Evolutionary conservation across 2,797 vertebrate genomes (phyloP), one percentile per base, ranked within the genome.

Genomic region (Notoglanidium macrostoma): DNA sequence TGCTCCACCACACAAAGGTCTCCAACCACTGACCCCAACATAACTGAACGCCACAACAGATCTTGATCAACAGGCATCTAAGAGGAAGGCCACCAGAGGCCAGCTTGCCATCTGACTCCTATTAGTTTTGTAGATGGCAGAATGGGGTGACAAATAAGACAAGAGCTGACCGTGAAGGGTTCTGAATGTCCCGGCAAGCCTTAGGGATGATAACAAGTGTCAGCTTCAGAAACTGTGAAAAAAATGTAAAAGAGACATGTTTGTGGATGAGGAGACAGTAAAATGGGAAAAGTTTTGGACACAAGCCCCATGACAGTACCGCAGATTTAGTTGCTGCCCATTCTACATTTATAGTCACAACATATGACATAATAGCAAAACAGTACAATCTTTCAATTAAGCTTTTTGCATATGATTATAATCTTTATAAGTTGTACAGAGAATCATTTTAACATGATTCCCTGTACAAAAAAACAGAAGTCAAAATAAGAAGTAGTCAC

Each of bases 61-160:
- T 81, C 85, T 81, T 81, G 40, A 54, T 81, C 57, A 73, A 26
- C 23, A n/a, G 68, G 10, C 70, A 67, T 40, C 80, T 40, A 54
- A 72, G 51, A 76, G 44, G 12, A 49, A 61, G 54, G 44, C 21
- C 63, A 35, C 35, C 40, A 72, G 87, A 85, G 74, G 54, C 54
- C 74, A 85, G 54, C 83, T 68, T 84, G 21, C 63, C 55, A 17
- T 67, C 67, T 82, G 82, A 51, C 59, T 61, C 51, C 77, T n/a
- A 85, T 83, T 73, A 77, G 70, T 74, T 88, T 79, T 57, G 5
- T 46, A 87, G 68, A 76, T 61, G 63, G 49, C 68, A 74, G 54
- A 84, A 29, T 88, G 63, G 49, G 32, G 82, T 88, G 83, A 61
- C 77, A 80, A 80, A 61, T 80, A 59, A 44, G 54, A n/a, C 68